Evolutionary conservation across 1,140 invertebrate species (phyloP).

Genomic region (Pentalonia nigronervosa): DNA sequence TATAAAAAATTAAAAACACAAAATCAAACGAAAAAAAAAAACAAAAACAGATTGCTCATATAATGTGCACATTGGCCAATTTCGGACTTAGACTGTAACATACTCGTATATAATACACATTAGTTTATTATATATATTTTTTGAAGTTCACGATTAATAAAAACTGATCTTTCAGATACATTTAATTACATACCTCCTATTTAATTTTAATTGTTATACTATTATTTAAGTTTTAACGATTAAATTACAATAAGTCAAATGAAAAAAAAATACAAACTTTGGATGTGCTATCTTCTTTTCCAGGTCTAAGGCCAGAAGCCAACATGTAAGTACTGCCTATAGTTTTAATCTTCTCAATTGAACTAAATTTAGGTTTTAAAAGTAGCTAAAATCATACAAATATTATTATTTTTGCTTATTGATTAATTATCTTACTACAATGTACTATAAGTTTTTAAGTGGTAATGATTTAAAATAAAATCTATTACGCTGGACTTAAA

Average conservation of each 20-base stretch:
- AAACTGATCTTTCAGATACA: too few species aligned
- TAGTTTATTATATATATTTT: too few species aligned
- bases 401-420: not conserved
- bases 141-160: too few species aligned
- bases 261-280: constrained; percentile 31
- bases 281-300: constrained; percentile 74
- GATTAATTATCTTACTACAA: not conserved
- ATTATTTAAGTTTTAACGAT: not conserved
- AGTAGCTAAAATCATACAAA: constrained; percentile 72
- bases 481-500: not conserved
- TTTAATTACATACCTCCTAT: not conserved
- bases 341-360: constrained; percentile 98
- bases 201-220: not conserved
- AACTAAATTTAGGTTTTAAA: constrained; percentile 92
- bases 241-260: not conserved
- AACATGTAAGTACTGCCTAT: constrained; percentile 99
- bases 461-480: not conserved
- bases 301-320: constrained; percentile 89
- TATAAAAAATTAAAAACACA: too few species aligned
- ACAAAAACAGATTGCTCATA: too few species aligned
- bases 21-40: too few species aligned
- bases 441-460: not conserved
- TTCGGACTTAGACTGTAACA: too few species aligned
- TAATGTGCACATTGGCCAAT: too few species aligned
- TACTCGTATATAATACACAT: too few species aligned